phyloP scores from a whole-genome alignment of 1,140 invertebrate genomes.

The Micrasema minimum region DNA sequence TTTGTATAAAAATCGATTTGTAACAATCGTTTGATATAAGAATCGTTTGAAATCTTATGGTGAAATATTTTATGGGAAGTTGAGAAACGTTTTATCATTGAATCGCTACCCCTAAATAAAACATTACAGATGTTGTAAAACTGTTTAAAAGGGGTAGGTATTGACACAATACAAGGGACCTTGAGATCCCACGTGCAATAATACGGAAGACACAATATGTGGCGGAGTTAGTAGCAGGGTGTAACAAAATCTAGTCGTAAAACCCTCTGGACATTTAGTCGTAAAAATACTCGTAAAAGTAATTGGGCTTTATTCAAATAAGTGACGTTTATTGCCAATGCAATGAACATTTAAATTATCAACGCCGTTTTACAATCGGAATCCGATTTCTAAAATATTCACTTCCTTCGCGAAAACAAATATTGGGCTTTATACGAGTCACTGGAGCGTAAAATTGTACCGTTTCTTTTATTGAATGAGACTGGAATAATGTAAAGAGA shows the following conservation, averaged over 20 bases:
- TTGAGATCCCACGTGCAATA: conserved; percentile 20
- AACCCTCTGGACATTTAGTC: conserved; percentile 42
- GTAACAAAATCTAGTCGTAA: conserved; percentile 50
- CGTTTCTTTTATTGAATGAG: conserved; percentile 15
- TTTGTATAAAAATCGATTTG: no score
- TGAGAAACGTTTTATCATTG: no score
- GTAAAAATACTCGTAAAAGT: conserved; percentile 51
- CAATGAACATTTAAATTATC: conserved; percentile 50
- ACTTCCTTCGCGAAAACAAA: conserved; percentile 18
- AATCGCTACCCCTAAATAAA: no score
- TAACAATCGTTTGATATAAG: no score
- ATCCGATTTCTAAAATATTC: conserved; percentile 24
- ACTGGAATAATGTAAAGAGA: neutral
- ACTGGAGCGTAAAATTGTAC: conserved; percentile 24
- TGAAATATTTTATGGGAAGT: no score
- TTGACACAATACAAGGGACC: no score
- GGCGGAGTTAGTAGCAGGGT: conserved; percentile 27
- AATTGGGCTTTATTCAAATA: conserved; percentile 54
- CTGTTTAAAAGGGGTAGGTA: no score
- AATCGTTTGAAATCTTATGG: no score
- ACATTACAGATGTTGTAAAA: no score
- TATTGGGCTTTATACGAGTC: conserved; percentile 27
- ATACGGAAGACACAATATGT: conserved; percentile 22
- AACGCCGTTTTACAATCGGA: conserved; percentile 16
- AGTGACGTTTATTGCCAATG: conserved; percentile 47